Evolutionary conservation across 2,113 vertebrate genomes (phyloP).

Genomic region (Picathartes gymnocephalus): DNA sequence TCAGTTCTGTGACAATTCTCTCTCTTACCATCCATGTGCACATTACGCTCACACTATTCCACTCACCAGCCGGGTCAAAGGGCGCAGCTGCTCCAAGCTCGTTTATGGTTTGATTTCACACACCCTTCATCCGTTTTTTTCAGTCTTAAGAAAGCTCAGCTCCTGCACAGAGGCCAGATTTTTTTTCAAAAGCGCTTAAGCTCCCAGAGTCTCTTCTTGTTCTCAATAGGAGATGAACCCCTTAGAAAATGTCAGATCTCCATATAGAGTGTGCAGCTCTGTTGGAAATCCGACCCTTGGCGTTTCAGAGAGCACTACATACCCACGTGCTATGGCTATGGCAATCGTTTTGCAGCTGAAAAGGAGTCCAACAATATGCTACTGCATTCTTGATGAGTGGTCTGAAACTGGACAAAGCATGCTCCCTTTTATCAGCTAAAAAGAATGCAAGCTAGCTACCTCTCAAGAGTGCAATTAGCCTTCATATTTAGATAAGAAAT

Average conservation of each 20-base stretch:
- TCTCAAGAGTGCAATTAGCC: not conserved
- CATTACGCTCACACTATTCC: not conserved
- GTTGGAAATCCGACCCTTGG: not conserved
- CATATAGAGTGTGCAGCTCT: not conserved
- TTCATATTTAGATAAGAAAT: not conserved
- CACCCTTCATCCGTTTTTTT: not conserved
- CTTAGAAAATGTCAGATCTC: constrained; percentile 28
- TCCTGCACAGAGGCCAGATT: not conserved
- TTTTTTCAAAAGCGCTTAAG: not conserved
- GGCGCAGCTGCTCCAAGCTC: not conserved
- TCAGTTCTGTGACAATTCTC: not conserved
- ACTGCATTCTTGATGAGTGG: not conserved
- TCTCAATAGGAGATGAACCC: not conserved
- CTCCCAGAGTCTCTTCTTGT: not conserved
- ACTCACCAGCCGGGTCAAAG: not conserved
- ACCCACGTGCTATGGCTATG: not conserved
- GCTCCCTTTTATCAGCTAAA: not conserved
- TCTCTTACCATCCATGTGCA: not conserved
- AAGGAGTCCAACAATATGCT: not conserved
- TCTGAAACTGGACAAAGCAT: not conserved
- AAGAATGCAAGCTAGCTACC: not conserved
- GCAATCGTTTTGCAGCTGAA: not conserved
- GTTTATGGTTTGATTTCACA: not conserved
- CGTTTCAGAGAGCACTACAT: not conserved
- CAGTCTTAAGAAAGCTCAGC: not conserved